Conservation (phyloP, 2,113 vertebrate genomes). For the Pagrus major region DNA sequence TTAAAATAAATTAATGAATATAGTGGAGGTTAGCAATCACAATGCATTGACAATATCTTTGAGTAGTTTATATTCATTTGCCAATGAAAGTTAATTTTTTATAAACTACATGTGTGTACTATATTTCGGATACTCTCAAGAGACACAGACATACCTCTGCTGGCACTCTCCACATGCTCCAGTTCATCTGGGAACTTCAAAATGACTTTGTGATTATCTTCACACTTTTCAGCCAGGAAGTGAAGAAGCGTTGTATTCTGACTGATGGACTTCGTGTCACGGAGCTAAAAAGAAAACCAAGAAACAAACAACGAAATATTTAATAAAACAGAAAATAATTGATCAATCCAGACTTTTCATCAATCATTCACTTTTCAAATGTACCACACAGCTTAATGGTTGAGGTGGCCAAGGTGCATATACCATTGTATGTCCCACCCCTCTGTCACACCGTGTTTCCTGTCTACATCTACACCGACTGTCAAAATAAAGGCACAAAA, state of each 20-base stretch:
- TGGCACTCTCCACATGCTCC: constrained; percentile 93
- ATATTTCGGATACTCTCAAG: not conserved
- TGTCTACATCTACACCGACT: not conserved
- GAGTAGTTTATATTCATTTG: not conserved
- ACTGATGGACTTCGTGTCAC: constrained; percentile 94
- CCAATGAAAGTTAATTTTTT: too few relatives aligned
- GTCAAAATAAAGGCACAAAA: not conserved
- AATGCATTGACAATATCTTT: not conserved
- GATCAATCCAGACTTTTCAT: not conserved
- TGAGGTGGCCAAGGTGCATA: too few relatives aligned
- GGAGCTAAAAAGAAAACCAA: constrained; percentile 84
- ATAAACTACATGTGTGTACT: not conserved
- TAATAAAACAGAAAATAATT: not conserved
- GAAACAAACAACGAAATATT: not conserved
- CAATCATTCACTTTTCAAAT: not conserved
- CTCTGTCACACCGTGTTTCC: too few relatives aligned
- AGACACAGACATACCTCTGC: constrained; percentile 88
- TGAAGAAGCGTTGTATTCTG: constrained; percentile 94
- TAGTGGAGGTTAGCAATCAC: not conserved
- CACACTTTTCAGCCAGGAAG: constrained; percentile 94
- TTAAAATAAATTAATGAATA: not conserved
- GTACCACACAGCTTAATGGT: too few relatives aligned
- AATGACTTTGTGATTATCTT: constrained; percentile 89
- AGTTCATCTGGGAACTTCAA: constrained; percentile 95
- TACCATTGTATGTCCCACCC: too few relatives aligned